These are phyloP conservation scores for Tursiops truncatus DNA, from an alignment of 2,113 vertebrate genomes.

Conservation along the genomic window DNA sequence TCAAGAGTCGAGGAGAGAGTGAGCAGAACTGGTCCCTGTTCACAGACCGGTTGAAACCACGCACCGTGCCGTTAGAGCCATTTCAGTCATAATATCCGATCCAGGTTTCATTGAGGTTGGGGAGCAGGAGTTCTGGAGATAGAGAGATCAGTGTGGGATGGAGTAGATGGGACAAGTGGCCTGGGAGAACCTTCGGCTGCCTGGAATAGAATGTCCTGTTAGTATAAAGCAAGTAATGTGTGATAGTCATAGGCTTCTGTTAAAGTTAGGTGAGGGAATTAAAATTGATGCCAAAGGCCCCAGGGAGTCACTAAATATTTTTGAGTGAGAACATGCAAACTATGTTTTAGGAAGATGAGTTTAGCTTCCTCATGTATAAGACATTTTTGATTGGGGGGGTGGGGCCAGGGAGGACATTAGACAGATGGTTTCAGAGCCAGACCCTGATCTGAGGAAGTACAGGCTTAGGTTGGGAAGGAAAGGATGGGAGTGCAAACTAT, in stretches of 20 bases:
- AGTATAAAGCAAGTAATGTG: not conserved
- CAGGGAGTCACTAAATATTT: not conserved
- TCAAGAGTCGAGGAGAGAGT: not conserved
- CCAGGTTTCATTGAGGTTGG: not conserved
- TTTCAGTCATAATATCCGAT: not conserved
- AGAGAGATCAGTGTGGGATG: not conserved
- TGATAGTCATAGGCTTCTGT: not conserved
- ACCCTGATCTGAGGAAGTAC: not conserved
- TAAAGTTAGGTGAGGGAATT: not conserved
- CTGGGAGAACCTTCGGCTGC: not conserved
- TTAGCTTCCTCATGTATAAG: not conserved
- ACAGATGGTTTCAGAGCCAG: not conserved
- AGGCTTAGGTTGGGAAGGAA: not conserved
- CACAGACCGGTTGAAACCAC: not conserved
- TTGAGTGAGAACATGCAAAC: not conserved
- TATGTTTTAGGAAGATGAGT: not conserved
- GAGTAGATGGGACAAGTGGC: not conserved
- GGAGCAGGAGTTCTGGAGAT: not conserved
- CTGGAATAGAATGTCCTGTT: not conserved
- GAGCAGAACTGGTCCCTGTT: not conserved
- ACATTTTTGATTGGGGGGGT: not conserved
- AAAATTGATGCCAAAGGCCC: constrained; percentile 19
- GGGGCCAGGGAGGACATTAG: not conserved
- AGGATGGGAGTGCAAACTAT: not conserved
- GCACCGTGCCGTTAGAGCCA: not conserved